Evolutionary conservation across 2,888 invertebrate species (phyloP), one percentile per base, ranked within the genome.

Genomic region (Cabera pusaria): DNA sequence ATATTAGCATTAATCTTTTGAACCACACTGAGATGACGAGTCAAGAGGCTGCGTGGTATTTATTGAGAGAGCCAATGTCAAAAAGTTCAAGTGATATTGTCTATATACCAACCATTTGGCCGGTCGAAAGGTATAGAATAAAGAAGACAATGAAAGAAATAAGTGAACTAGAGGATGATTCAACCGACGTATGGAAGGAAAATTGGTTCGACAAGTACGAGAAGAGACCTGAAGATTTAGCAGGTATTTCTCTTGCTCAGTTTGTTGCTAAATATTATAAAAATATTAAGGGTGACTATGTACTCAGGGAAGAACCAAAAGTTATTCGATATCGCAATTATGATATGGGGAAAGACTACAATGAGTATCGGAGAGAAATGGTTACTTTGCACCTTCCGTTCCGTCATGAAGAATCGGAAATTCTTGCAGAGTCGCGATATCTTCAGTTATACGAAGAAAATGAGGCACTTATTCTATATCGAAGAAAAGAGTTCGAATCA

Each of bases 331-430:
- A 23, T 9, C 3, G 22, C 2, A 9, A 23, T 10, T 23, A 23
- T 10, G 10, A 23, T 6, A 23, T 23, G 22, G 5, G 2, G 4
- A 6, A n/a, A 5, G 22, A 23, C 5, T 6, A 5, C 4, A 4
- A 5, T 1, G 10, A 23, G 5, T 23, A 23, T 23, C 9, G 10
- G n/a, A 9, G 22, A 10, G 22, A 23, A 23, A 23, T 23, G 22
- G 22, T 23, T 1, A 9, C 10, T 10, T 6, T 23, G 3, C n/a
- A 23, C 6, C 1, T 23, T 2, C 22, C 9, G 10, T 23, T 23
- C 6, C 22, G 22, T 1, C 5, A 6, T 9, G 22, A 23, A 23
- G 5, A 10, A 10, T 1, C 1, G 1, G 22, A 23, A 10, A 10
- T 23, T 5, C 5, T 23, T 5, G 22, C 9, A 5, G 10, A 23